phyloP scores from a whole-genome alignment of 2,888 invertebrate genomes.

The Camponotus fellah region DNA sequence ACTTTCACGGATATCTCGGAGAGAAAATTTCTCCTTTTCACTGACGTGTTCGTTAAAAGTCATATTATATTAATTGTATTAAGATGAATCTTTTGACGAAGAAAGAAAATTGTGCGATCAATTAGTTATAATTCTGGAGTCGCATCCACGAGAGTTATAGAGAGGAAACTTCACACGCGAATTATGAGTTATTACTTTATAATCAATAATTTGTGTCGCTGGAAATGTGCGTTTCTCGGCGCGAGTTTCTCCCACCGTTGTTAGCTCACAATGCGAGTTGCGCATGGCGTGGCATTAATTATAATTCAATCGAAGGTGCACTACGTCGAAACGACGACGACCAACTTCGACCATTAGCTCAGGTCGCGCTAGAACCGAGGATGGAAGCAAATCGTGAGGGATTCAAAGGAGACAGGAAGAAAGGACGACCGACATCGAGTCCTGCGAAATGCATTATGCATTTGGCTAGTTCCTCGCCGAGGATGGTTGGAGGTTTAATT shows the following conservation, averaged over 20 bases:
- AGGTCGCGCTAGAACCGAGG: constrained; percentile 34
- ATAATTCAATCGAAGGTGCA: constrained; percentile 50
- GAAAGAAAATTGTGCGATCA: constrained; percentile 7
- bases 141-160: not conserved
- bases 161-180: not conserved
- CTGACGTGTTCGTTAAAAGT: not conserved
- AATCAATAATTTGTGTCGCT: not conserved
- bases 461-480: constrained; percentile 73
- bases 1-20: constrained; percentile 28
- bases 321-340: constrained; percentile 32
- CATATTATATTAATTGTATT: constrained; percentile 2
- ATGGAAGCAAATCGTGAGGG: constrained; percentile 38
- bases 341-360: constrained; percentile 43
- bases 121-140: not conserved
- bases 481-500: constrained; percentile 72
- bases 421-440: constrained; percentile 67
- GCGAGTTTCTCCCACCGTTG: constrained; percentile 24
- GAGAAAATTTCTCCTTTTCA: constrained; percentile 22
- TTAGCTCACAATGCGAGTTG: not conserved
- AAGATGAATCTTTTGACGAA: constrained; percentile 32
- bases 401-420: constrained; percentile 61
- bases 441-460: constrained; percentile 82
- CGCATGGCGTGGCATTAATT: constrained; percentile 44
- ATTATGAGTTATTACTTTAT: not conserved
- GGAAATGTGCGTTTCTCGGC: not conserved